Evolutionary conservation across 2,113 vertebrate species (phyloP).

Genomic region (Origma solitaria): DNA sequence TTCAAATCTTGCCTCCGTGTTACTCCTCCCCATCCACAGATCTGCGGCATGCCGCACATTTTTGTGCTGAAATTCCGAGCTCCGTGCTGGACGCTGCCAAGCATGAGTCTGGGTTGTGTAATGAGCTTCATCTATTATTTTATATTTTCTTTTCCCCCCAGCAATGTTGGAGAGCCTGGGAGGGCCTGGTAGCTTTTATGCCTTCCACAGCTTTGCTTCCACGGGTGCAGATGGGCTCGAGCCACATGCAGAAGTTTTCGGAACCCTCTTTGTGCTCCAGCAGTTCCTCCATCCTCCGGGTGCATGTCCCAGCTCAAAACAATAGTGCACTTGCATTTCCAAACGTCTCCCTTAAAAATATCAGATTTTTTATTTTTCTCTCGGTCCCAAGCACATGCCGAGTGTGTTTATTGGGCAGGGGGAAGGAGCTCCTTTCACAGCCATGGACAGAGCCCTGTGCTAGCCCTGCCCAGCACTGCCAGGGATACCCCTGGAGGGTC

Average conservation of each 20-base stretch:
- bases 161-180: background rate
- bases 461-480: background rate
- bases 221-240: background rate
- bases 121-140: background rate
- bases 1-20: background rate
- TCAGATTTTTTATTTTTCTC: background rate
- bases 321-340: background rate
- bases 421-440: background rate
- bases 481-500: background rate
- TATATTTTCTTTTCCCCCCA: background rate
- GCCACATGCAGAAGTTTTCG: background rate
- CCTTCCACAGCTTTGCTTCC: background rate
- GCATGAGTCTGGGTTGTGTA: background rate
- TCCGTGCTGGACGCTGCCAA: background rate
- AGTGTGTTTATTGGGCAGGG: background rate
- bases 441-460: background rate
- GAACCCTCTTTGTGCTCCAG: background rate
- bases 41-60: background rate
- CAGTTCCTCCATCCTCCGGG: background rate
- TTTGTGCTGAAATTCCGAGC: constrained; percentile 41
- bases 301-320: fast-evolving
- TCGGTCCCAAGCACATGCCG: background rate
- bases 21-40: background rate
- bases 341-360: background rate
- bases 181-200: background rate